Conservation (phyloP, 2,113 vertebrate genomes). For the Antennarius striatus region DNA sequence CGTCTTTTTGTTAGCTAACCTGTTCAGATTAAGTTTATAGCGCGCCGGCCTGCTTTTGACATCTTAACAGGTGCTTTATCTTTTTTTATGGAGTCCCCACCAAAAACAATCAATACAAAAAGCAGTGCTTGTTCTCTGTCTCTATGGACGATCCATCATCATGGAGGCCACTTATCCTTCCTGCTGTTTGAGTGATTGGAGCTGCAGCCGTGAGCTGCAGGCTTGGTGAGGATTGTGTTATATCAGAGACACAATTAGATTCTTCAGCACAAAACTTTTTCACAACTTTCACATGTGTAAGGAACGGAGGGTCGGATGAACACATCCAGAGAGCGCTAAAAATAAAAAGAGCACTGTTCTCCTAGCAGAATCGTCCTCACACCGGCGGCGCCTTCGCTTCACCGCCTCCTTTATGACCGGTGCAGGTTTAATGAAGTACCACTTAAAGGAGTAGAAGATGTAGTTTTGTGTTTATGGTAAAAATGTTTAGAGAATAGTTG, state of each 20-base stretch:
- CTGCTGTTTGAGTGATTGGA: constrained; percentile 28
- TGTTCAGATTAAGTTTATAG: constrained; percentile 38
- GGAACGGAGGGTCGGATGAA: neutral
- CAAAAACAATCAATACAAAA: constrained; percentile 60
- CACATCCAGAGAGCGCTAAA: neutral
- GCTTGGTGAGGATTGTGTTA: constrained; percentile 37
- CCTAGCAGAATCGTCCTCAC: too few species aligned
- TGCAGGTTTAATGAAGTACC: too few species aligned
- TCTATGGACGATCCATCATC: constrained; percentile 67
- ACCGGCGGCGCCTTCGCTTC: too few species aligned
- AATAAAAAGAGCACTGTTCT: neutral
- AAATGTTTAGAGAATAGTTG: too few species aligned
- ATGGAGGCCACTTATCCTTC: constrained; percentile 30
- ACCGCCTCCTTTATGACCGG: too few species aligned
- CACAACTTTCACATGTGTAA: neutral
- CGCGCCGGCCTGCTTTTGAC: constrained; percentile 37
- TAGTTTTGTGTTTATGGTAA: too few species aligned
- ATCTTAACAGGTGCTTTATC: constrained; percentile 53
- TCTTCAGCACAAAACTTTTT: constrained; percentile 18
- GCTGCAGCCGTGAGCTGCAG: constrained; percentile 26
- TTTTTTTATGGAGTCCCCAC: constrained; percentile 37
- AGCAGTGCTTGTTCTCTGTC: constrained; percentile 57
- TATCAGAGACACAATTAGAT: constrained; percentile 45
- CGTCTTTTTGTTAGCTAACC: constrained; percentile 39
- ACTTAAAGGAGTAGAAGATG: too few species aligned